Percentiles rank a stretch among this genome's conserved stretches.
phyloP scores from a whole-genome alignment of 1,140 invertebrate species.

The Pogonomyrmex barbatus region DNA sequence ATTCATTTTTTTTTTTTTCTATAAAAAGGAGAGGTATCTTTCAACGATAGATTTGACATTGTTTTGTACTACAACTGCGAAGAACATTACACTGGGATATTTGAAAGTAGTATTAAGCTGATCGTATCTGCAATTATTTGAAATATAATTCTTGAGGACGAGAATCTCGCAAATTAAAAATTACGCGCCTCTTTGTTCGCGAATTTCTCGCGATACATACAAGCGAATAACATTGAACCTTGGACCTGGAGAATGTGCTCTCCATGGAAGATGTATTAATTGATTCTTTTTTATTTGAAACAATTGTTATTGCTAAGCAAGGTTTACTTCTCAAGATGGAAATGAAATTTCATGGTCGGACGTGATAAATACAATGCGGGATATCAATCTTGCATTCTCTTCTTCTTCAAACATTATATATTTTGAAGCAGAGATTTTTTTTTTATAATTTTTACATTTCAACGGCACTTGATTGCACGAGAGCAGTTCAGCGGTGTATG shows the following conservation, averaged over 20 bases:
- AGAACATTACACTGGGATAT: background rate
- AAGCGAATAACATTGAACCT: background rate
- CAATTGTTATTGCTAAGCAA: background rate
- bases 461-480: background rate
- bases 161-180: conserved; percentile 24
- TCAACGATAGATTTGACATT: background rate
- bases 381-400: background rate
- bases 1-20: background rate
- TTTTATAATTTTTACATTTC: conserved; percentile 53
- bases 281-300: conserved; percentile 28
- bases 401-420: conserved; percentile 1
- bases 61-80: background rate
- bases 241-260: background rate
- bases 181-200: conserved; percentile 19
- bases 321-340: background rate
- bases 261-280: background rate
- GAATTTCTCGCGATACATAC: conserved; percentile 26
- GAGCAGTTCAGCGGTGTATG: background rate
- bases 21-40: background rate
- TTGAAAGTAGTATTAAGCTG: conserved; percentile 25
- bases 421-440: conserved; percentile 25
- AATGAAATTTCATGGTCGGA: conserved; percentile 3
- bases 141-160: background rate
- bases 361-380: background rate
- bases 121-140: conserved; percentile 1